Evolutionary conservation across 37 sponge, comb jelly and placozoan genomes (phyloP), one percentile per base, ranked within the genome.

Genomic region (Halisarca cf. caerulea): DNA sequence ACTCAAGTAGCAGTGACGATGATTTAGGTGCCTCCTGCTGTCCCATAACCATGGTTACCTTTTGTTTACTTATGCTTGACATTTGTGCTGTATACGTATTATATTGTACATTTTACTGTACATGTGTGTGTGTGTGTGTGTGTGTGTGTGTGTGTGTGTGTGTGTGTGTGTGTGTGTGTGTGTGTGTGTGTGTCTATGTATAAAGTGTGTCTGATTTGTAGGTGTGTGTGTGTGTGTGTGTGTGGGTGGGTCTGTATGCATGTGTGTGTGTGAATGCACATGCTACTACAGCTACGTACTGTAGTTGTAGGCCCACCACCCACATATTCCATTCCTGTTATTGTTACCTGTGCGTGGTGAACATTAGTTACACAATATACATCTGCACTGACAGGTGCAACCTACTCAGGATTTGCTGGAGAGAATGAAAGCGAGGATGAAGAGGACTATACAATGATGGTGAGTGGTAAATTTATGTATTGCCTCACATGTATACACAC

Each of bases 1-100:
- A 80, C 17, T 59, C 81, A n/a, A 82, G 83, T 61, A 82, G 41
- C 43, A 82, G 83, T 7, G 83, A 82, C 7, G 83, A 82, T 39
- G 68, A 82, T 25, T 30, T 43, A 62, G 42, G 64, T 62, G 51
- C 11, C 9, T 62, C n/a, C n/a, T n/a, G n/a, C n/a, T n/a, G 57
- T 54, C 17, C 57, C 17, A 54, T 54, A 54, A 54, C 57, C 57
- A 11, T n/a, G n/a, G 57, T 54, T 17, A 20, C 57, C 17, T 17
- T 54, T 17, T 54, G 17, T 54, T 17, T 54, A 11, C 17, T 17
- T 54, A 17, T 54, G 57, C 17, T 11, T 54, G 57, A 20, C 17
- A 20, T 11, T 54, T 11, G 11, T 11, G 11, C n/a, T n/a, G n/a
- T n/a, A n/a, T n/a, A n/a, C n/a, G n/a, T n/a, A n/a, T n/a, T n/a